Conservation (phyloP, 2,113 vertebrate species). For the Aplodontia rufa region DNA sequence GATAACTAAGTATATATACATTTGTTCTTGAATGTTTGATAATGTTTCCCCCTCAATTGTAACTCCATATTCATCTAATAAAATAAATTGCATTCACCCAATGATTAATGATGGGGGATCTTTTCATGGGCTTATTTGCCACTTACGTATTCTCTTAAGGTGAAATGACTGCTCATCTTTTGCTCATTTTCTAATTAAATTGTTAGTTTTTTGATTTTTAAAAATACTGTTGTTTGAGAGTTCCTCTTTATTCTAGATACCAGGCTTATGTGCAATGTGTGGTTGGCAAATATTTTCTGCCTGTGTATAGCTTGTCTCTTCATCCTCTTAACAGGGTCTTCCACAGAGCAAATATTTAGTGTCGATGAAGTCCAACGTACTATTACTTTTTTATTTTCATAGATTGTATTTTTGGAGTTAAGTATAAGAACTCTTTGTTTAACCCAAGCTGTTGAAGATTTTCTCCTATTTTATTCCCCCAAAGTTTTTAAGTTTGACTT, state of each 20-base stretch:
- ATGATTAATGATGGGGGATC: not conserved
- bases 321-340: not conserved
- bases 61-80: no score
- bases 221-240: not conserved
- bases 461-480: not conserved
- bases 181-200: conserved; percentile 20
- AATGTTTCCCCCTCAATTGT: no score
- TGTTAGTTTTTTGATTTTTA: not conserved
- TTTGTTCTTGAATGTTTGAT: no score
- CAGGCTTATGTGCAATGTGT: not conserved
- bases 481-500: not conserved
- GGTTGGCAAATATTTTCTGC: not conserved
- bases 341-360: not conserved
- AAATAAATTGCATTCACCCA: not conserved
- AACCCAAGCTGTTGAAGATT: not conserved
- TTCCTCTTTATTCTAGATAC: not conserved
- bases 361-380: not conserved
- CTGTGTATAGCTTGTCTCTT: not conserved
- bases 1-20: no score
- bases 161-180: conserved; percentile 9
- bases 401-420: not conserved
- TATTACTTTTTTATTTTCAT: not conserved
- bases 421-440: not conserved
- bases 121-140: conserved; percentile 1
- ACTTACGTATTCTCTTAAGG: not conserved